These are phyloP conservation scores for Pteropus alecto DNA, from an alignment of 2,113 vertebrate species.

Conservation along the genomic window DNA sequence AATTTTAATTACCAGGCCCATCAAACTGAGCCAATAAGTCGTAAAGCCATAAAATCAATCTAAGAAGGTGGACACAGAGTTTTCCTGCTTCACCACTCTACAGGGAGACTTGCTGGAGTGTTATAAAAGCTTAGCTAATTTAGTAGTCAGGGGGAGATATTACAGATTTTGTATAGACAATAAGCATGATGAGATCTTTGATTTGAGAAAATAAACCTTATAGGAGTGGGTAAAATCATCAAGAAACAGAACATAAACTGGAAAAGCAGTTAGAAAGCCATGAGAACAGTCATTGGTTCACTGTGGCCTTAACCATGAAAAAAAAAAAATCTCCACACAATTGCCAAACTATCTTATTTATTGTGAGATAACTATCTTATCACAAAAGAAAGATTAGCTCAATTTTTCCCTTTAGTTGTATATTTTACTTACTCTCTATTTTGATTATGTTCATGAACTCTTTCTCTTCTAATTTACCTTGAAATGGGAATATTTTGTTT, in stretches of 20 bases:
- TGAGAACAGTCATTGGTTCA: not conserved
- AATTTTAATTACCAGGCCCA: not conserved
- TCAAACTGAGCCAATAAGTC: not conserved
- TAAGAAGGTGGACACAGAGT: not conserved
- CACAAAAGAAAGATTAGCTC: not conserved
- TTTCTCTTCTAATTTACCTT: not conserved
- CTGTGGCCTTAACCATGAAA: not conserved
- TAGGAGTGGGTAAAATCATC: not conserved
- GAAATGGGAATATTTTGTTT: not conserved
- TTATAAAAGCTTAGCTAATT: not conserved
- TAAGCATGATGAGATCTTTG: not conserved
- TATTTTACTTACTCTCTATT: not conserved
- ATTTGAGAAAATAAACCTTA: not conserved
- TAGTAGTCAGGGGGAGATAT: not conserved
- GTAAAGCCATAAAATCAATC: not conserved
- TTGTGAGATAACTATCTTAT: not conserved
- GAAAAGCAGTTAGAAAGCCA: not conserved
- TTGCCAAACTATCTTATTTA: not conserved
- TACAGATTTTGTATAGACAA: not conserved
- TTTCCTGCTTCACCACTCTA: not conserved
- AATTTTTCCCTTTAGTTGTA: not conserved
- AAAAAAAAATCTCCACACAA: not conserved
- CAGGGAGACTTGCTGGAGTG: not conserved
- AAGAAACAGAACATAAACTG: not conserved
- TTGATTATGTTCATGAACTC: not conserved